A percentile compares a stretch with the other conserved stretches of the same genome.
Evolutionary conservation across 64 coral and sea anemone genomes (phyloP).

Genomic region (Stichodactyla mertensii): DNA sequence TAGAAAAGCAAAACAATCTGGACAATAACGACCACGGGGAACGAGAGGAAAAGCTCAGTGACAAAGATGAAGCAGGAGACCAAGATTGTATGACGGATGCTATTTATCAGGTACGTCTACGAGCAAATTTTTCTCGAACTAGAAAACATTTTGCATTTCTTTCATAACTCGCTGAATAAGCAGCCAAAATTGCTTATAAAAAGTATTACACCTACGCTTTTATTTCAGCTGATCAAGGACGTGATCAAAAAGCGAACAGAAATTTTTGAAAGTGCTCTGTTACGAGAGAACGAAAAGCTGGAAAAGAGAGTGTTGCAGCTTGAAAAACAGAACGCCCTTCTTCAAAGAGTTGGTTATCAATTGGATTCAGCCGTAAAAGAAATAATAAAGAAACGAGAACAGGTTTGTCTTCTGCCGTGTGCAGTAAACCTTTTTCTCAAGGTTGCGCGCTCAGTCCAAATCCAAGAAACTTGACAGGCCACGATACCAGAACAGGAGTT

Average conservation of each 20-base stretch:
- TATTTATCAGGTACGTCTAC: neutral
- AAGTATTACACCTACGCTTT: too few species aligned
- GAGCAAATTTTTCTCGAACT: too few species aligned
- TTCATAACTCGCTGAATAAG: too few species aligned
- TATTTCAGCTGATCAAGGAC: conserved; percentile 41
- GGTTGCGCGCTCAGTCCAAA: too few species aligned
- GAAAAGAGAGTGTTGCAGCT: conserved; percentile 24
- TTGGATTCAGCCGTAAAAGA: neutral
- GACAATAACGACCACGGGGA: neutral
- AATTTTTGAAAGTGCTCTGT: conserved; percentile 22
- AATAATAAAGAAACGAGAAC: neutral
- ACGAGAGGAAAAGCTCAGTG: neutral
- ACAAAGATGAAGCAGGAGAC: neutral
- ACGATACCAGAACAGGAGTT: too few species aligned
- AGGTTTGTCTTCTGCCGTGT: neutral
- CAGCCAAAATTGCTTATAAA: too few species aligned
- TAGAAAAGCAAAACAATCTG: neutral
- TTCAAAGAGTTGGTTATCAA: conserved; percentile 11
- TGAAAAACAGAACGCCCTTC: conserved; percentile 29
- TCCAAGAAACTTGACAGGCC: too few species aligned
- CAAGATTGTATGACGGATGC: neutral
- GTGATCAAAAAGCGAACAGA: conserved; percentile 37
- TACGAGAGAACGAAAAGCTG: conserved; percentile 27
- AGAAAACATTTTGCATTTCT: too few species aligned
- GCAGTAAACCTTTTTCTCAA: neutral